Evolutionary conservation across 1,140 invertebrate species (phyloP).

Genomic region (Magallana angulata): DNA sequence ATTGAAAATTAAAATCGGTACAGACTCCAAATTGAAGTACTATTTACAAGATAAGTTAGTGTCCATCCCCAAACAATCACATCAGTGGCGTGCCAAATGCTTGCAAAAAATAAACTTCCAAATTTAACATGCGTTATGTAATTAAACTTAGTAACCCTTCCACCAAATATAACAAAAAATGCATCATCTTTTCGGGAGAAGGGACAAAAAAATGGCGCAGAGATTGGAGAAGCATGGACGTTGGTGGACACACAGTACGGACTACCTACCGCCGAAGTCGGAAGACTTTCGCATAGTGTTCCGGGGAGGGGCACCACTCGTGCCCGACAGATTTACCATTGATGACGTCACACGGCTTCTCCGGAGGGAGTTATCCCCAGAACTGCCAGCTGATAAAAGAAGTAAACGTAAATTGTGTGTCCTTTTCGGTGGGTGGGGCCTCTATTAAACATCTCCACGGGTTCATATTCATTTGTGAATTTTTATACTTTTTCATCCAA

Average conservation of each 20-base stretch:
- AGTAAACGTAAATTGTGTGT: constrained; percentile 32
- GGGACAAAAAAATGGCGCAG: not conserved
- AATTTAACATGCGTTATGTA: not conserved
- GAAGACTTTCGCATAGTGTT: constrained; percentile 66
- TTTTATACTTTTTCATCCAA: not conserved
- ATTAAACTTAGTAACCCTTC: constrained; percentile 20
- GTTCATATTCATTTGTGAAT: not conserved
- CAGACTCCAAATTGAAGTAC: not conserved
- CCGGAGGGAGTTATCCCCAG: constrained; percentile 65
- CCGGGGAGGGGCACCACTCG: constrained; percentile 57
- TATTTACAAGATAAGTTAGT: not conserved
- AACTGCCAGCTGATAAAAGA: constrained; percentile 69
- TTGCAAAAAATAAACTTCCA: constrained; percentile 1
- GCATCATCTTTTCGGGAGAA: not conserved
- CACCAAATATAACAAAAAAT: constrained; percentile 26
- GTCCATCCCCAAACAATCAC: constrained; percentile 1
- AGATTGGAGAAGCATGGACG: constrained; percentile 29
- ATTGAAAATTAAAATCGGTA: not conserved
- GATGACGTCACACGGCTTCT: constrained; percentile 70
- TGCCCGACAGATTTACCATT: constrained; percentile 72
- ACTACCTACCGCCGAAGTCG: constrained; percentile 73
- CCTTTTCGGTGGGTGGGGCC: not conserved
- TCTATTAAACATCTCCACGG: not conserved
- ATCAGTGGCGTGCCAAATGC: not conserved
- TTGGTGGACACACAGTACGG: constrained; percentile 25